Conservation (phyloP, 2,797 vertebrate genomes). For the Cottoperca gobio region DNA sequence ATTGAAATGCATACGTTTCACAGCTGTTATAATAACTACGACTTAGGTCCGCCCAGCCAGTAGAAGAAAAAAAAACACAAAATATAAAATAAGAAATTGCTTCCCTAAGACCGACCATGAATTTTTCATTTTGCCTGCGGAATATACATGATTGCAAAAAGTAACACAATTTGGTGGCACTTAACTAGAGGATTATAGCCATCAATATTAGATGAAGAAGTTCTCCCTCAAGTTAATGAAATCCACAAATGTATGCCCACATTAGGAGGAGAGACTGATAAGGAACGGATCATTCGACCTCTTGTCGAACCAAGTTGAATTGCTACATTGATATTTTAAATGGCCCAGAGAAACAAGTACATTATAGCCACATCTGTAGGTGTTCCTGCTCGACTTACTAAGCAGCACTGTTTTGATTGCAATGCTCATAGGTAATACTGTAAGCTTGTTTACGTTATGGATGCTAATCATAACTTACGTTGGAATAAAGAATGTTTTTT, state of each 20-base stretch:
- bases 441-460: neutral
- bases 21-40: slow-evolving; percentile 51
- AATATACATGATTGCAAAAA: slow-evolving; percentile 79
- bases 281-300: slow-evolving; percentile 41
- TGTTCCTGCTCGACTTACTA: neutral
- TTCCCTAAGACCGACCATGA: slow-evolving; percentile 61
- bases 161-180: slow-evolving; percentile 82
- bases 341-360: neutral
- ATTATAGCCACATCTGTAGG: neutral
- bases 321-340: slow-evolving; percentile 16
- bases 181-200: slow-evolving; percentile 81
- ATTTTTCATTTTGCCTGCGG: slow-evolving; percentile 80
- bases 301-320: slow-evolving; percentile 15
- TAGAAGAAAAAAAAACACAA: slow-evolving; percentile 60
- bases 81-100: slow-evolving; percentile 55
- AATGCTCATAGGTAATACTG: neutral
- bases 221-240: slow-evolving; percentile 78
- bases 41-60: slow-evolving; percentile 52
- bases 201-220: slow-evolving; percentile 87
- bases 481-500: neutral
- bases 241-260: slow-evolving; percentile 69
- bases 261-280: slow-evolving; percentile 63
- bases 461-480: slow-evolving; percentile 7
- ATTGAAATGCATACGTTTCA: slow-evolving; percentile 34
- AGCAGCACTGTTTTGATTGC: neutral